phyloP scores from a whole-genome alignment of 2,888 invertebrate genomes.

The Abrostola tripartita region DNA sequence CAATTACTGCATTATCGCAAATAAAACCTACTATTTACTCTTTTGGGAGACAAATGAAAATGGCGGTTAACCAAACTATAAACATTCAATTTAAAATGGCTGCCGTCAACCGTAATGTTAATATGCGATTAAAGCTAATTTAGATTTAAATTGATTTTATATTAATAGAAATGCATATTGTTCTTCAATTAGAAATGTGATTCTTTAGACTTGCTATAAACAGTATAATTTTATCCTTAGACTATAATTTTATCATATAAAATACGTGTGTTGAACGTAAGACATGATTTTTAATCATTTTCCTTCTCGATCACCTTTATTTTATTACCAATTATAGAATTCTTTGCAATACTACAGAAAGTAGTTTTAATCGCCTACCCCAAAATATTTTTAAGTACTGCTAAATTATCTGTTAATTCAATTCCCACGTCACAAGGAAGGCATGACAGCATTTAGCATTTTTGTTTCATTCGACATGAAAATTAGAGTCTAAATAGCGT shows the following conservation, averaged over 20 bases:
- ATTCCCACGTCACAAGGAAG: constrained; percentile 33
- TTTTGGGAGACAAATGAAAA: not conserved
- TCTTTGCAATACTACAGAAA: not conserved
- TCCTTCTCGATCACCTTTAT: too few relatives aligned
- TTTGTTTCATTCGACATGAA: constrained; percentile 47
- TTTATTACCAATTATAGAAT: too few relatives aligned
- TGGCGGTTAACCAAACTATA: not conserved
- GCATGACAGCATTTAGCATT: constrained; percentile 33
- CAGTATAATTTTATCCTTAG: not conserved
- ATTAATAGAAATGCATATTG: not conserved
- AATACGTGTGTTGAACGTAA: too few relatives aligned
- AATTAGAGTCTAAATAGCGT: constrained; percentile 51
- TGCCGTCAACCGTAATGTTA: not conserved
- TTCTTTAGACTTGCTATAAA: not conserved
- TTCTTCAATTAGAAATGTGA: constrained; percentile 1
- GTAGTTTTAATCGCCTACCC: too few relatives aligned
- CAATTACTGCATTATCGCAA: constrained; percentile 1
- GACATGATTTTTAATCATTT: too few relatives aligned
- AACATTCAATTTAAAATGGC: not conserved
- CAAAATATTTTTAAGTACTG: constrained; percentile 10
- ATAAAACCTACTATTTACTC: not conserved
- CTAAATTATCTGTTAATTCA: constrained; percentile 25
- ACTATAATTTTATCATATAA: too few relatives aligned
- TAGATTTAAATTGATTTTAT: not conserved
- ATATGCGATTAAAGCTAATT: not conserved